Base-by-base conservation (phyloP, 2,888 invertebrate species). In the Bunonema sp. region DNA sequence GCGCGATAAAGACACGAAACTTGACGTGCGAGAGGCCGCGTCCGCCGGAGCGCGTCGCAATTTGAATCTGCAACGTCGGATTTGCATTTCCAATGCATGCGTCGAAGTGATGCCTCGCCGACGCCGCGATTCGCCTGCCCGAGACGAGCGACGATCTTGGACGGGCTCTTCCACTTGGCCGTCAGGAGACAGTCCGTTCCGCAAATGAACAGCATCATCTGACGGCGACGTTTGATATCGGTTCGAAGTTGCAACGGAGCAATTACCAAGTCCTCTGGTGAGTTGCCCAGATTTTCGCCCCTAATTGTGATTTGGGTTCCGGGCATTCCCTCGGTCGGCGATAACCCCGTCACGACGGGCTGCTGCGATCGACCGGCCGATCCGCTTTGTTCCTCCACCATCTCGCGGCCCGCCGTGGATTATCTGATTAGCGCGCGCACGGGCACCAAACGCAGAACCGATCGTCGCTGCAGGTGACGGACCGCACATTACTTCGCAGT, bases 131-230 rank as follows among this genome's bases (percentile, higher is more conserved):
- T 84, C 23, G 84, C 84, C 1, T 84, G 82, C 0, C 91, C 91
- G 4, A 89, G 84, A 42, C 93, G 79, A 0, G 91, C 91, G 37
- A 89, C 80, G 49, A 97, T 88, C 75, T 97, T 97, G 68, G 88
- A 93, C 24, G 82, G 78, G 1, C 89, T 87, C 68, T 88, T 86
- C 97, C 97, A 97, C 55, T 57, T 60, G 0, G 88, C 87, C 12
- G 89, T 84, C 41, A 93, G 71, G 23, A 87, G 73, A 67, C 93
- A 93, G 68, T 97, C 91, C 53, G 84, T 82, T 0, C 85, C 89
- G 72, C 93, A 93, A 60, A 99, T 91, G 63, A 81, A 82, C 7
- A 97, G 72, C 41, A 55, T 53, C 10, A 59, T 5, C 2, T 5
- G 18, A 19, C 18, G 18, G 37, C 12, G 4, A 21, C 4, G 3